Evolutionary conservation across 1,140 invertebrate genomes (phyloP), one percentile per base, ranked within the genome.

Genomic region (Aphidius gifuensis): DNA sequence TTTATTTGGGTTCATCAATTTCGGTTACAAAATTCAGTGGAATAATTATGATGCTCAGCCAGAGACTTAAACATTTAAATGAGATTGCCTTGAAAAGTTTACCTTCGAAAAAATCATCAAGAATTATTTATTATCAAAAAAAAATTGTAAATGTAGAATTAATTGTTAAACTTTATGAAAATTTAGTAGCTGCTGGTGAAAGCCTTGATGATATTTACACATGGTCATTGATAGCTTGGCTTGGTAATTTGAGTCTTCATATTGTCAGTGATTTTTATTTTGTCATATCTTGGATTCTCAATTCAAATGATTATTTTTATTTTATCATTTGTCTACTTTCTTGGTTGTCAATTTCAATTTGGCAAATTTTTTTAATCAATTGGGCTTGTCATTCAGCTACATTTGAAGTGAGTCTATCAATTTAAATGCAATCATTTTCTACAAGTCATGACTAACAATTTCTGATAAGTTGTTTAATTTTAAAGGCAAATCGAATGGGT

Each of bases 1-100:
- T 64, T 0, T 78, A 79, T 59, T 8, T 79, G 5, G 70, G 66
- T 2, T 66, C 56, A 3, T 66, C 66, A 1, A 16, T 70, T 0
- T 67, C 73, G 0, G 38, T 76, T 0, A 69, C 69, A 44, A 80
- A 79, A 38, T 75, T 76, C 21, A 58, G 66, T n/a, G 74, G 73
- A 6, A 55, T 78, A 7, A 47, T 56, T 0, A 48, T 66, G 23
- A 50, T 78, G 44, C 51, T 80, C 6, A 74, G 72, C 0, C 75
- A 77, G 47, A 64, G 77, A 0, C 79, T 80, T 62, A 47, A 62
- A 9, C 73, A 71, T 55, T 62, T 80, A 4, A 80, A 78, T 40
- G 21, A 16, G 6, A 61, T 71, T 21, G 58, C 71, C 0, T 57
- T 9, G 16, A 60, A 68, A 16, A 73, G 62, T 57, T 56, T 67